Percentiles rank a stretch among this genome's conserved stretches.
Conservation (phyloP, 2,797 vertebrate genomes). For the Phataginus tricuspis region DNA sequence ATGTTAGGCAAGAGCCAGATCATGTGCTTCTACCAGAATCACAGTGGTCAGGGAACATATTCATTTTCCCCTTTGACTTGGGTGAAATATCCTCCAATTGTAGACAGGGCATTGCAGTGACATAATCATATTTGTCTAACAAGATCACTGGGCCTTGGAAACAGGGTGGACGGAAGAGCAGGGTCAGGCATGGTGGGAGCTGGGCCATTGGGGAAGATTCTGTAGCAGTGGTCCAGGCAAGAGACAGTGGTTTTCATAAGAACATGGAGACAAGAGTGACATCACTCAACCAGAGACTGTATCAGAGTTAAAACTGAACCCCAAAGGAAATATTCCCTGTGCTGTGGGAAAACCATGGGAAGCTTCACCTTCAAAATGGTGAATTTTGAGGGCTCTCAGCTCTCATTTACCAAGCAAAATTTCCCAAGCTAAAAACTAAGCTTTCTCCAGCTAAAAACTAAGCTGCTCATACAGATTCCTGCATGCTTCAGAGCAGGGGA, state of each 20-base stretch:
- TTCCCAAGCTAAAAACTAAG: constrained; percentile 30
- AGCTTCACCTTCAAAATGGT: neutral
- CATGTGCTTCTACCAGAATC: neutral
- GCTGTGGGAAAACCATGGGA: neutral
- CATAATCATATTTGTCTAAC: fast-evolving
- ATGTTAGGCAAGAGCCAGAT: neutral
- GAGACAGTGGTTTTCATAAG: neutral
- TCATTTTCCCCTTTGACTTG: too few relatives aligned
- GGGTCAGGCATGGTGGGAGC: neutral
- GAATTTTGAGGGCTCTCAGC: neutral
- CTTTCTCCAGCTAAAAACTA: constrained; percentile 23
- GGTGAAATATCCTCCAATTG: too few relatives aligned
- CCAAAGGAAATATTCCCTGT: neutral
- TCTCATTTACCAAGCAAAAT: neutral
- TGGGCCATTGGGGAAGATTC: neutral
- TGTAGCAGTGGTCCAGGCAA: fast-evolving
- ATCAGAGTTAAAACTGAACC: too few relatives aligned
- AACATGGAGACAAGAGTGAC: fast-evolving
- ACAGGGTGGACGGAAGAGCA: fast-evolving
- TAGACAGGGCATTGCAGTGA: neutral
- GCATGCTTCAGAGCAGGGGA: constrained; percentile 46
- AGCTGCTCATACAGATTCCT: neutral
- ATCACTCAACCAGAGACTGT: neutral
- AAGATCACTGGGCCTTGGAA: neutral
- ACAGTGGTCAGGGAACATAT: neutral